These are phyloP conservation scores for Wiebesia pumilae DNA, from an alignment of 1,140 invertebrate genomes.

Conservation along the genomic window DNA sequence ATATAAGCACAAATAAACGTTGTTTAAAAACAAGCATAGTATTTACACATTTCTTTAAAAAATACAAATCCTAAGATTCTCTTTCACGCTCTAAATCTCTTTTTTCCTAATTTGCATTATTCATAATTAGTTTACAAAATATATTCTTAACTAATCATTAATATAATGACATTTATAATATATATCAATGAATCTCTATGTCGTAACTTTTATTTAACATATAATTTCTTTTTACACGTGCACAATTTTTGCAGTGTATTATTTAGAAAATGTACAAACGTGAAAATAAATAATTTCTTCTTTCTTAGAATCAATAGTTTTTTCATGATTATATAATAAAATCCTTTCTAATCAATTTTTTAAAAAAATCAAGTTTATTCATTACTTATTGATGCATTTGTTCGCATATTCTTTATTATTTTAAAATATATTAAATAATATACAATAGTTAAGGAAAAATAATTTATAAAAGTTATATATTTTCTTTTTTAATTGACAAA, in stretches of 20 bases:
- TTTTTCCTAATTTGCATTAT: not conserved
- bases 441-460: not conserved
- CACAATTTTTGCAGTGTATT: not conserved
- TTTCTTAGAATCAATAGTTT: not conserved
- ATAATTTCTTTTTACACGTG: slow-evolving; percentile 9
- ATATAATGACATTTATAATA: slow-evolving; percentile 42
- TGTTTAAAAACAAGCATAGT: slow-evolving; percentile 24
- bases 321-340: slow-evolving; percentile 23
- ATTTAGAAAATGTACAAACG: slow-evolving; percentile 1
- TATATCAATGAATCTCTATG: slow-evolving; percentile 13
- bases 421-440: slow-evolving; percentile 12
- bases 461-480: not conserved
- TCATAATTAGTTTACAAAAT: slow-evolving; percentile 43
- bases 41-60: slow-evolving; percentile 43
- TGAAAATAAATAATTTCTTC: not conserved
- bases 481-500: not conserved
- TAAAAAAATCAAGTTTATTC: not conserved
- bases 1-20: slow-evolving; percentile 13
- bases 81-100: not conserved
- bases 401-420: not conserved
- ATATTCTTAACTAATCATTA: slow-evolving; percentile 42
- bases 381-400: slow-evolving; percentile 33
- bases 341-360: not conserved
- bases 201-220: slow-evolving; percentile 27
- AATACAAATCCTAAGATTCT: slow-evolving; percentile 29